phyloP scores from a whole-genome alignment of 2,113 vertebrate genomes.

The Dolichotis patagonum region DNA sequence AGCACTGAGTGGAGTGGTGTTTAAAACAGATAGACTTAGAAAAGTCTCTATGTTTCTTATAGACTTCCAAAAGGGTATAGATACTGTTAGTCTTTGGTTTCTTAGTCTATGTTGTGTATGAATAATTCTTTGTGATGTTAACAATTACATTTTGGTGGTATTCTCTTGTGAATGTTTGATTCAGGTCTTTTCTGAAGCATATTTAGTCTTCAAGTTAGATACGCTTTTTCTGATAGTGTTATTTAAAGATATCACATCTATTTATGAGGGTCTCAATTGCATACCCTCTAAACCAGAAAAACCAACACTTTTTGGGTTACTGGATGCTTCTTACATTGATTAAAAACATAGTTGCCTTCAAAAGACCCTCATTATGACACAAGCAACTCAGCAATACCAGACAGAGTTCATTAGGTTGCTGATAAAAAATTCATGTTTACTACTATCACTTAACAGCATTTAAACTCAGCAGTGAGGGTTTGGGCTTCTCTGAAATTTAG shows the following conservation, averaged over 20 bases:
- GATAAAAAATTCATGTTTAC: neutral
- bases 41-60: neutral
- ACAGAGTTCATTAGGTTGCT: neutral
- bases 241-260: neutral
- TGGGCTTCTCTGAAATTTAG: neutral
- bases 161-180: neutral
- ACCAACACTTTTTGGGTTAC: neutral
- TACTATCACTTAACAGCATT: neutral
- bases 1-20: fast-evolving
- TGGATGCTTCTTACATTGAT: neutral
- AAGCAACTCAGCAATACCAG: neutral
- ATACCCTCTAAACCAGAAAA: neutral
- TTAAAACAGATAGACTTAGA: neutral
- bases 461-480: neutral
- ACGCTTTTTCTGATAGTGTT: neutral
- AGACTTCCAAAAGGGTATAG: neutral
- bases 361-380: neutral
- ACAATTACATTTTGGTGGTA: neutral
- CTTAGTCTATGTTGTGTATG: neutral
- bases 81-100: neutral
- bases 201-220: neutral
- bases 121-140: neutral
- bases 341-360: neutral
- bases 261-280: neutral
- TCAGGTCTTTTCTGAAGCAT: neutral